Evolutionary conservation across 2,888 invertebrate genomes (phyloP).

Genomic region (Idaea aversata): DNA sequence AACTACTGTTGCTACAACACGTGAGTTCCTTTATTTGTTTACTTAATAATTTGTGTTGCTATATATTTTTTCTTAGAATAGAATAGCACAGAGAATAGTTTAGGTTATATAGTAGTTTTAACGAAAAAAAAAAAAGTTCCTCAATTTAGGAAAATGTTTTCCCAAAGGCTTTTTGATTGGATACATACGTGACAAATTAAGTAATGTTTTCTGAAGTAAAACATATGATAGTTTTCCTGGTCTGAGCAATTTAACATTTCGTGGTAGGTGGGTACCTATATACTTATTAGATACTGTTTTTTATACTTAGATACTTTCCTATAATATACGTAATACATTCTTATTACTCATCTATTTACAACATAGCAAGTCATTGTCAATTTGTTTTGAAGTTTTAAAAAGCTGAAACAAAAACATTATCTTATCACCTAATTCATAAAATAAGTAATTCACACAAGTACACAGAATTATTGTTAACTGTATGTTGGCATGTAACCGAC

Average conservation of each 20-base stretch:
- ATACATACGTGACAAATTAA: neutral
- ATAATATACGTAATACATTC: no score
- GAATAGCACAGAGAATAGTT: neutral
- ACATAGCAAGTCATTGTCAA: no score
- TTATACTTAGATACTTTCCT: no score
- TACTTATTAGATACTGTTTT: no score
- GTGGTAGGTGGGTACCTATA: neutral
- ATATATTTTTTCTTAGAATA: neutral
- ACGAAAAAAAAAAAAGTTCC: neutral
- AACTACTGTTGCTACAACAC: conserved; percentile 61
- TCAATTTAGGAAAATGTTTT: neutral
- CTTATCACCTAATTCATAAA: no score
- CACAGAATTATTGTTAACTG: no score
- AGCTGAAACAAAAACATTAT: no score
- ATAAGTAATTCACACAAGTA: no score
- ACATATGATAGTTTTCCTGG: neutral
- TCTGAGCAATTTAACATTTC: neutral
- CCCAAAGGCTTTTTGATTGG: neutral
- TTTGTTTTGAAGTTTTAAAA: no score
- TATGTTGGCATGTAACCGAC: no score
- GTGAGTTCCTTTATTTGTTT: conserved; percentile 49
- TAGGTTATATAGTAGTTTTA: neutral
- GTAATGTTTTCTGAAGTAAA: neutral
- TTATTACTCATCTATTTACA: no score
- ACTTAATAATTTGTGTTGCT: neutral